Base-by-base conservation (phyloP, 2,888 invertebrate species). In the Desoria tigrina region DNA sequence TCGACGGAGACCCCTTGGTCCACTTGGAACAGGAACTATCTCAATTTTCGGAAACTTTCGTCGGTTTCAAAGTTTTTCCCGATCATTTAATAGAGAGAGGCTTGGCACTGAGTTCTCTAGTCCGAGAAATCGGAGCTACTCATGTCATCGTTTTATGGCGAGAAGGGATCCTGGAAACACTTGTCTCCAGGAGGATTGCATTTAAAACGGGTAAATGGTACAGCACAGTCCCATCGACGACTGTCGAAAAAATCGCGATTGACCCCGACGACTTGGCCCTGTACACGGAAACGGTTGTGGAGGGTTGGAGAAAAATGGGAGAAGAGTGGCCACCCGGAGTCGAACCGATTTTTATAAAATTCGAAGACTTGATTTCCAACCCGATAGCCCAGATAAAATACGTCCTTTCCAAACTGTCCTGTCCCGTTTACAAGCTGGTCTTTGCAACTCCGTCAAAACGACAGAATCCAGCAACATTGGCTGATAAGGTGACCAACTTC, bases 51-150 rank as follows among this genome's bases (percentile, higher is more conserved):
- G 39, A 56, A 7, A 66, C 65, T 14, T 68, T 18, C 18, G 64
- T 60, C 0, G 71, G 71, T 2, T 63, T 71, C 32, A 68, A 71
- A 28, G 59, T 68, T 2, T 71, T 71, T 39, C 71, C 71, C 1
- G 61, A 66, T 16, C 71, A 71, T 24, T 51, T 71, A 7, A 65
- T 50, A 24, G 24, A 26, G 9, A 59, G 63, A 32, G 32, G 58
- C 6, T 18, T 71, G 1, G 28, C 55, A 39, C 59, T 71, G 14
- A 55, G 53, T 1, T 53, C 65, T 1, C 37, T 71, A 1, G 54
- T 68, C 1, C 4, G 37, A 3, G 1, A 58, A 7, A 42, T 64
- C 6, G 71, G 66, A 11, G 45, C 45, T 6, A 71, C 68, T n/a
- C 66, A 66, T 24, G 56, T 68, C 14, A 61, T 71, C n/a, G 56